Evolutionary conservation across 1,140 invertebrate genomes (phyloP).

Genomic region (Lepidurus apus): DNA sequence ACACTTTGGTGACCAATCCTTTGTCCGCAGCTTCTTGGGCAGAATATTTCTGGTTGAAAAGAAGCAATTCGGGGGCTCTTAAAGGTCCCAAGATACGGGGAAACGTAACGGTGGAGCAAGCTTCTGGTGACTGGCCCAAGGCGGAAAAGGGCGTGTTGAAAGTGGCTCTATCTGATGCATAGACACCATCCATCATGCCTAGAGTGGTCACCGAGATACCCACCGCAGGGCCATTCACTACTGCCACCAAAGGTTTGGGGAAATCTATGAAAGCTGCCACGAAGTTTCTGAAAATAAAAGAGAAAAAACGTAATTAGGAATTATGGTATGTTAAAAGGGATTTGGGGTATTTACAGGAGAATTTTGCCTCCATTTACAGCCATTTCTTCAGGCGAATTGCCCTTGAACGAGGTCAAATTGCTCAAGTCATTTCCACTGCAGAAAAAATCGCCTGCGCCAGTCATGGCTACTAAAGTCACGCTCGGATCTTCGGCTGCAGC

Average conservation of each 20-base stretch:
- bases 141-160: slow-evolving; percentile 80
- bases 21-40: slow-evolving; percentile 64
- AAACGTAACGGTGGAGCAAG: slow-evolving; percentile 75
- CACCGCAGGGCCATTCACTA: slow-evolving; percentile 91
- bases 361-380: slow-evolving; percentile 46
- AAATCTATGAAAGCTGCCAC: slow-evolving; percentile 75
- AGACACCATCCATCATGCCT: slow-evolving; percentile 80
- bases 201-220: slow-evolving; percentile 80
- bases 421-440: slow-evolving; percentile 83
- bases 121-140: slow-evolving; percentile 76
- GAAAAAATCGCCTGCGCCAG: slow-evolving; percentile 72
- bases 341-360: slow-evolving; percentile 41
- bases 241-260: slow-evolving; percentile 78
- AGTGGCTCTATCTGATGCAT: slow-evolving; percentile 75
- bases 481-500: slow-evolving; percentile 59
- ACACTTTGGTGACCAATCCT: slow-evolving; percentile 67
- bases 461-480: slow-evolving; percentile 61
- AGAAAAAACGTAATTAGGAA: slow-evolving; percentile 27
- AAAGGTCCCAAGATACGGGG: slow-evolving; percentile 70
- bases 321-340: background rate
- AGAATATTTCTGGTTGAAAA: slow-evolving; percentile 71
- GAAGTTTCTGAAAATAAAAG: slow-evolving; percentile 55
- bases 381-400: slow-evolving; percentile 43
- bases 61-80: slow-evolving; percentile 72
- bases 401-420: slow-evolving; percentile 48